These are phyloP conservation scores for Scaptomyza pallida DNA, from an alignment of 1,140 invertebrate genomes.

Conservation along the genomic window DNA sequence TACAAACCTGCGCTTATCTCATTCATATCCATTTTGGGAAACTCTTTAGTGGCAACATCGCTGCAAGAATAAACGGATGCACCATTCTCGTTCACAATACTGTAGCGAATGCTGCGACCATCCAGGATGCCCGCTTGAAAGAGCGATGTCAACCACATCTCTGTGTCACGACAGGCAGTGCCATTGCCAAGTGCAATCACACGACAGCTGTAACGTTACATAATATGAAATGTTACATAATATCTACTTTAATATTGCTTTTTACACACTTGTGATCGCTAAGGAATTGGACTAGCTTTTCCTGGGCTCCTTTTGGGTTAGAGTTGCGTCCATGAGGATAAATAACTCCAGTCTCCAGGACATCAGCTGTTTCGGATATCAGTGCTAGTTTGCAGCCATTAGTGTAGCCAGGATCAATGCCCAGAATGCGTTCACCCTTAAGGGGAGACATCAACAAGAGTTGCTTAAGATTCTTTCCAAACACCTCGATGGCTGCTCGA, in stretches of 20 bases:
- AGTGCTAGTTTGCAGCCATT: conserved; percentile 94
- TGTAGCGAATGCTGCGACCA: conserved; percentile 87
- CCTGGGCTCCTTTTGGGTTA: conserved; percentile 51
- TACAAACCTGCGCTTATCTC: conserved; percentile 89
- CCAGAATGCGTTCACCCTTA: conserved; percentile 91
- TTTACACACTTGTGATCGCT: conserved; percentile 61
- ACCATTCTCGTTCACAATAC: conserved; percentile 94
- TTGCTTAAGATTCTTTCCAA: conserved; percentile 93
- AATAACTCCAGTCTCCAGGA: conserved; percentile 89
- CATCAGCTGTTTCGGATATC: conserved; percentile 88
- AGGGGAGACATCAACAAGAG: conserved; percentile 91
- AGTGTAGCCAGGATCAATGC: conserved; percentile 94
- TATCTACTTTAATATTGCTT: background rate
- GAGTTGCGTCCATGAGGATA: conserved; percentile 86
- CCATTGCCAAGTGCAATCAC: conserved; percentile 94
- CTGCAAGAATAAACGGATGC: conserved; percentile 96
- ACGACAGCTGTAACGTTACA: conserved; percentile 87
- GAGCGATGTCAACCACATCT: conserved; percentile 89
- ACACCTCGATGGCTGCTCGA: conserved; percentile 92
- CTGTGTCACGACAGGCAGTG: conserved; percentile 93
- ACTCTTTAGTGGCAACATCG: conserved; percentile 92
- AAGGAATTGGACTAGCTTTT: conserved; percentile 63
- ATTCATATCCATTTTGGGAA: conserved; percentile 92
- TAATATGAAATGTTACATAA: background rate
- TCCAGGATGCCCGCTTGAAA: conserved; percentile 86